Evolutionary conservation across 2,113 vertebrate genomes (phyloP), one percentile per base, ranked within the genome.

Genomic region (Gallinago jamesoni): DNA sequence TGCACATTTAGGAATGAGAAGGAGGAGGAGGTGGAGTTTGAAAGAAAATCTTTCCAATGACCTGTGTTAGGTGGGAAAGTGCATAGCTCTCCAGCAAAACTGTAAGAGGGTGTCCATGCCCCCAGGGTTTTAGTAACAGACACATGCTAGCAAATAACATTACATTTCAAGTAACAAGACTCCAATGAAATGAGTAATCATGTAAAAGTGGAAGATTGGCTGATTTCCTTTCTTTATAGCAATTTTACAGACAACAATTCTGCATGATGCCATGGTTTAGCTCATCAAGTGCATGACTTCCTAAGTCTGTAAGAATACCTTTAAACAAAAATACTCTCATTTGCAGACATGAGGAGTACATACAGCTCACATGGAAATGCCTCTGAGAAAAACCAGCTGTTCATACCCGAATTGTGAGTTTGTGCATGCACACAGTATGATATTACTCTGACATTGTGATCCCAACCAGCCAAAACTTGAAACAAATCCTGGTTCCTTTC

Each of bases 111-210:
- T 12, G 18, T 76, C 74, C 53, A 64, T 52, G 48, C 2, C 10
- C 21, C 33, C 41, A 45, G 31, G 20, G 14, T 64, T 84, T 75
- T 79, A 82, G 20, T 66, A 75, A 55, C 22, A 94, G 60, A 12
- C 35, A 53, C 7, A 8, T 19, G 37, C 64, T 72, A 86, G 47
- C 59, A 90, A 67, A 70, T 39, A 88, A 70, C 41, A 43, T 18
- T 62, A 52, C 22, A 30, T 86, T 85, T 86, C 78, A 70, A 90
- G 64, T 77, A 87, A 53, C 31, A 69, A 66, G 35, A 74, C 28
- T 80, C 37, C 73, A 87, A 0, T 35, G 6, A 94, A 95, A 74
- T 67, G 14, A 88, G 14, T 63, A 88, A 95, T 70, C 43, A 30
- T 21, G 33, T 21, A 74, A 59, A 82, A 94, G 47, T 78, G 59